Percentiles rank a stretch among this genome's conserved stretches.
Evolutionary conservation across 1,140 invertebrate genomes (phyloP).

Genomic region (Episyrphus balteatus): DNA sequence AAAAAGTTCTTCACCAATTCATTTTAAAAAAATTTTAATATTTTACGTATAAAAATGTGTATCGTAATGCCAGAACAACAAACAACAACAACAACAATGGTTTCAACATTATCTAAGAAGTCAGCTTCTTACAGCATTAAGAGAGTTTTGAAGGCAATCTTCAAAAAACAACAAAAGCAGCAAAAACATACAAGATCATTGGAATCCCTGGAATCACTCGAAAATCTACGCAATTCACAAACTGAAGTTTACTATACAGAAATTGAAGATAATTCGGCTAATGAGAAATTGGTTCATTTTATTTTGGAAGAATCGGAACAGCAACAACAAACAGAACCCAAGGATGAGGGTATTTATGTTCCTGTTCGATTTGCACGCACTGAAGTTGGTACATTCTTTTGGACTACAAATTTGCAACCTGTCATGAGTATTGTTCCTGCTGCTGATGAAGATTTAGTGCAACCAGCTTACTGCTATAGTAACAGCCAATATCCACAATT

Average conservation of each 20-base stretch:
- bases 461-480: conserved; percentile 36
- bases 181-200: conserved; percentile 17
- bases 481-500: conserved; percentile 34
- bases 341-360: conserved; percentile 32
- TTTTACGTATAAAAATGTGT: conserved; percentile 24
- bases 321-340: conserved; percentile 5
- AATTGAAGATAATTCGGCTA: conserved; percentile 50
- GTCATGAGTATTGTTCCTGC: conserved; percentile 19
- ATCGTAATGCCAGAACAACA: conserved; percentile 7
- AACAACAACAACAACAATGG: conserved; percentile 16
- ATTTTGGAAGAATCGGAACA: conserved; percentile 36
- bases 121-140: conserved; percentile 44
- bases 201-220: conserved; percentile 28
- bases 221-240: conserved; percentile 31
- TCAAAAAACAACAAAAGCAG: conserved; percentile 29
- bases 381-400: conserved; percentile 45
- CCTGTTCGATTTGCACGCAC: conserved; percentile 44
- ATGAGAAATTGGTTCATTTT: conserved; percentile 49
- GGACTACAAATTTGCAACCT: conserved; percentile 40
- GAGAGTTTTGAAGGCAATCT: conserved; percentile 39
- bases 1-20: conserved; percentile 2
- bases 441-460: conserved; percentile 32
- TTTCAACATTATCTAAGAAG: conserved; percentile 21
- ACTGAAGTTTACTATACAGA: conserved; percentile 37
- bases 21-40: conserved; percentile 5